phyloP scores from a whole-genome alignment of 1,140 invertebrate genomes.

The Homarus americanus region DNA sequence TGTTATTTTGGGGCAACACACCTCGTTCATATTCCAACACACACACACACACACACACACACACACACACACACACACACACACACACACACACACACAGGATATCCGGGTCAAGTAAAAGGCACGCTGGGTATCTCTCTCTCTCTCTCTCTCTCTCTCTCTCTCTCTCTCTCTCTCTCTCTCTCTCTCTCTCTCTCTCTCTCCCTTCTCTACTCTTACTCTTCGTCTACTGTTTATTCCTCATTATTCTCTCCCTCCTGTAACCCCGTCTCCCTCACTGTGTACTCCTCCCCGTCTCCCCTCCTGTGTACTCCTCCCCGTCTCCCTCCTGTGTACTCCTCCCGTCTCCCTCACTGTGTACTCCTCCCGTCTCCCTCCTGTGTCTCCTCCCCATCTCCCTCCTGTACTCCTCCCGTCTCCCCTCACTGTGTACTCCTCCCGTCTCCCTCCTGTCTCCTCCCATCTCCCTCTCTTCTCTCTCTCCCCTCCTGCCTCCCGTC shows the following conservation, averaged over 20 bases:
- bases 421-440: too few relatives aligned
- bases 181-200: neutral
- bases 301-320: neutral
- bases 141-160: neutral
- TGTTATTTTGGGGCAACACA: neutral
- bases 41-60: too few relatives aligned
- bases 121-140: neutral
- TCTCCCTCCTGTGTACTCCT: neutral
- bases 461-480: neutral
- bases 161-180: neutral
- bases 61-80: too few relatives aligned
- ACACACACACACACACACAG: too few relatives aligned
- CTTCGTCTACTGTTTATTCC: neutral
- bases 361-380: neutral
- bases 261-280: neutral
- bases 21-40: neutral
- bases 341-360: neutral
- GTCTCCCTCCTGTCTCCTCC: neutral
- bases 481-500: neutral
- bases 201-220: neutral
- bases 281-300: neutral
- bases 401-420: neutral
- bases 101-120: too few relatives aligned
- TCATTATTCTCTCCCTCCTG: neutral
- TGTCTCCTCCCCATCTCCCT: neutral